Evolutionary conservation across 2,113 vertebrate genomes (phyloP).

Genomic region (Panthera tigris): DNA sequence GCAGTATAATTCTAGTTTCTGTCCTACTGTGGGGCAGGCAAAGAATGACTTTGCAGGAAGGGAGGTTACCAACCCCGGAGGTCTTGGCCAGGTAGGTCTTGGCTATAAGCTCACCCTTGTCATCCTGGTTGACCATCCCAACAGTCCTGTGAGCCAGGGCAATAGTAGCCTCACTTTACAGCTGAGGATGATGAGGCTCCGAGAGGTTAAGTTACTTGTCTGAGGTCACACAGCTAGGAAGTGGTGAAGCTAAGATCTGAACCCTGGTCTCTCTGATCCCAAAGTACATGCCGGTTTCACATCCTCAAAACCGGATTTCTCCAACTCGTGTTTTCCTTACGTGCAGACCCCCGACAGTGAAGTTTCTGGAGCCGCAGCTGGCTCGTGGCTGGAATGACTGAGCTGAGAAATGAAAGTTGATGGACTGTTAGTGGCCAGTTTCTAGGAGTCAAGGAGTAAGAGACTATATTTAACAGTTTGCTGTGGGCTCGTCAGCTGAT

Average conservation of each 20-base stretch:
- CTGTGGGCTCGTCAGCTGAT: conserved; percentile 3
- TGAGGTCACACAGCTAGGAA: neutral
- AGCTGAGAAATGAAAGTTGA: conserved; percentile 1
- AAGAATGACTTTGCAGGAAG: neutral
- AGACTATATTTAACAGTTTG: conserved; percentile 56
- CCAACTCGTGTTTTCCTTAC: neutral
- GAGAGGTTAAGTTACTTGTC: neutral
- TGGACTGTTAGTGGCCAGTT: conserved; percentile 7
- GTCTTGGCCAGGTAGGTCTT: neutral
- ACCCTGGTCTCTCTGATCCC: neutral
- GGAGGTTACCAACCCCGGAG: neutral
- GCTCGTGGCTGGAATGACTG: neutral
- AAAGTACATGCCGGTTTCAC: neutral
- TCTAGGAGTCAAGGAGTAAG: conserved; percentile 11
- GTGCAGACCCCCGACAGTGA: neutral
- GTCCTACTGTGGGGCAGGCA: neutral
- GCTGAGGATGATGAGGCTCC: neutral
- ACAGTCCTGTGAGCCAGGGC: neutral
- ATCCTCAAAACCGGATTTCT: neutral
- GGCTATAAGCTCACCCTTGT: neutral
- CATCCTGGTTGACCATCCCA: neutral
- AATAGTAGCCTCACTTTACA: neutral
- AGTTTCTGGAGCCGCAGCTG: neutral
- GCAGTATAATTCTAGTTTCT: neutral
- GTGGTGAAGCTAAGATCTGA: neutral